A percentile compares a stretch with the other conserved stretches of the same genome.
phyloP scores from a whole-genome alignment of 2,113 vertebrate genomes.

The Carlito syrichta region DNA sequence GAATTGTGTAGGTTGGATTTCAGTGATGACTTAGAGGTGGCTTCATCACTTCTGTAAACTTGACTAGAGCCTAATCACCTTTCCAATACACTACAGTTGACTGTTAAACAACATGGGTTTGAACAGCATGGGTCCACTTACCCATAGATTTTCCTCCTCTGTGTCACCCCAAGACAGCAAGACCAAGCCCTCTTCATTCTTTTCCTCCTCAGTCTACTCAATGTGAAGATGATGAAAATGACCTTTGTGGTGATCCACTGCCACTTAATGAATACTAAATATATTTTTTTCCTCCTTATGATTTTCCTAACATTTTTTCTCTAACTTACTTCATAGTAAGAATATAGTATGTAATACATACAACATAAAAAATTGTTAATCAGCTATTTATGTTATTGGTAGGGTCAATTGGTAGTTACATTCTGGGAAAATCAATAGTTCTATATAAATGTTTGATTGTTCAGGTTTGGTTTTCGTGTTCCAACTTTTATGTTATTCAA shows the following conservation, averaged over 20 bases:
- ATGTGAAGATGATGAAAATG: neutral
- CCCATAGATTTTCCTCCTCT: neutral
- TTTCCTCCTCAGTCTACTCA: neutral
- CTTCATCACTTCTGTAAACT: neutral
- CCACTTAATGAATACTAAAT: neutral
- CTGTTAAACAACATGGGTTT: neutral
- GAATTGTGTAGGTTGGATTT: neutral
- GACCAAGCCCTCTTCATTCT: neutral
- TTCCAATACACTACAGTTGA: neutral
- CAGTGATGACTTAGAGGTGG: neutral
- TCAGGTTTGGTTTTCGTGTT: neutral
- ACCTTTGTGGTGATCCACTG: neutral
- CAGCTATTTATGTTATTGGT: neutral
- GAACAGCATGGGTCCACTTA: neutral
- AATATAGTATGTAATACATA: neutral
- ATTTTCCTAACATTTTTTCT: neutral
- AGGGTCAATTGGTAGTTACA: neutral
- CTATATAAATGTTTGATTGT: neutral
- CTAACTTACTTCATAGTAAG: neutral
- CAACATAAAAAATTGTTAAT: neutral
- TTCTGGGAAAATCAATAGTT: neutral
- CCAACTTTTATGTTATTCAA: neutral
- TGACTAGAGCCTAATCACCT: neutral
- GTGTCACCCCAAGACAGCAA: neutral
- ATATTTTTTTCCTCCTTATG: neutral